Base-by-base conservation (phyloP, 2,113 vertebrate genomes). In the Tupaia tana region DNA sequence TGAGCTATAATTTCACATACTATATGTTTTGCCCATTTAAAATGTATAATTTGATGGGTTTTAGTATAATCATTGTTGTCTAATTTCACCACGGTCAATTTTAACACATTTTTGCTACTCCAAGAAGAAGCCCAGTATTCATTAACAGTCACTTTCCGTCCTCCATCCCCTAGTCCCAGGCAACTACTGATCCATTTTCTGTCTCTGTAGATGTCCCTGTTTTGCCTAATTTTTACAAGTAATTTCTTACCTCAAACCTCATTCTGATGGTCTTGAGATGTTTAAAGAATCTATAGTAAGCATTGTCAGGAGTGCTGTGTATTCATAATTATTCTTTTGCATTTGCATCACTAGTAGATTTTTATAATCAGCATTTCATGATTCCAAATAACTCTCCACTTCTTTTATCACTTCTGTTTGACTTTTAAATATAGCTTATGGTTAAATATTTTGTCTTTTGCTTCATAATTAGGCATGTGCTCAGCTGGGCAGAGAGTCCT, bases 1-100 rank as follows among this genome's bases (percentile, higher is more conserved):
- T 96, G 93, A 93, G 34, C 31, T 71, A 79, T 34, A 93, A 87
- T 93, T 93, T 84, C 14, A 90, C 8, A 34, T 81, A 56, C 77
- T 31, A 64, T 77, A 77, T 6, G 86, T 22, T 81, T 89, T 8
- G 64, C 16, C 10, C 31, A 64, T 86, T 88, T 77, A 64, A 90
- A 77, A 15, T 66, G 29, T 86, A 82, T 20, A 92, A 1, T 89
- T 84, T 6, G 82, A 4, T 75, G 64, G 1, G 13, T 63, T 59
- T 75, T 80, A 63, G 14, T 89, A 34, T 69, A 52, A 67, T 81
- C 31, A n/a, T 16, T 71, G 43, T 43, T 66, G 31, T 90, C 24
- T 16, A 70, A 8, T 56, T 4, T 78, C 14, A 70, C 10, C n/a
- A 77, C 18, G 54, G 11, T 89, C 56, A 87, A 31, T 88, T 91